A percentile compares a stretch with the other conserved stretches of the same genome.
Evolutionary conservation across 2,888 invertebrate genomes (phyloP).

Genomic region (Micoletzkya japonica): DNA sequence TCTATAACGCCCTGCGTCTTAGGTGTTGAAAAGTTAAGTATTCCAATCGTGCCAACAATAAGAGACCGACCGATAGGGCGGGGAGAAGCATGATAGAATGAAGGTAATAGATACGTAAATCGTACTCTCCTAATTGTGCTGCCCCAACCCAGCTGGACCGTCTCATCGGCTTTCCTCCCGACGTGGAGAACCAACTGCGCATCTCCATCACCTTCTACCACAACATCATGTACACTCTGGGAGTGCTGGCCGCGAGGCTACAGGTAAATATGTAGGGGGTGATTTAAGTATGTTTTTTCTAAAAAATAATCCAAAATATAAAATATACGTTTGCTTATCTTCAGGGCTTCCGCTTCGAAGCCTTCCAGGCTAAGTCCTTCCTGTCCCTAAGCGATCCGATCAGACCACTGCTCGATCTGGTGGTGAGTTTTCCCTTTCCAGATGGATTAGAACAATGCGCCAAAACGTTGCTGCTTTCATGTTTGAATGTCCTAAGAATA

Average conservation of each 20-base stretch:
- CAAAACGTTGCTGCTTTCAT: not conserved
- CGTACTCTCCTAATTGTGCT: not conserved
- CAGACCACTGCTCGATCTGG: not conserved
- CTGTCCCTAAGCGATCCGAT: conserved; percentile 18
- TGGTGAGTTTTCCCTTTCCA: not conserved
- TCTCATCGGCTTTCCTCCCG: conserved; percentile 5
- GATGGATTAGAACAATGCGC: no score
- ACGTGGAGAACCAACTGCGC: conserved; percentile 32
- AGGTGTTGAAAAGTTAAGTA: no score
- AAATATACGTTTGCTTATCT: not conserved
- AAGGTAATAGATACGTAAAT: not conserved
- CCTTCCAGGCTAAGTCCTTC: conserved; percentile 30
- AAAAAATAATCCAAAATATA: not conserved
- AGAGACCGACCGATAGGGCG: not conserved
- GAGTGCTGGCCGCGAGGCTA: conserved; percentile 52
- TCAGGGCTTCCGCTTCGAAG: conserved; percentile 55
- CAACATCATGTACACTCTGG: conserved; percentile 52
- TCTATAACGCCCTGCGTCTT: no score
- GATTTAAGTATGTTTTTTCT: not conserved
- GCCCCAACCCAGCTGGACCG: conserved; percentile 33
- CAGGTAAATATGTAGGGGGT: conserved; percentile 30
- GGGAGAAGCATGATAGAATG: not conserved
- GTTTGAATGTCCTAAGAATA: no score
- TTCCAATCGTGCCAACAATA: no score
- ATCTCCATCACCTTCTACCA: conserved; percentile 45